phyloP scores from a whole-genome alignment of 2,797 vertebrate species.

The Enteromius treurensis region DNA sequence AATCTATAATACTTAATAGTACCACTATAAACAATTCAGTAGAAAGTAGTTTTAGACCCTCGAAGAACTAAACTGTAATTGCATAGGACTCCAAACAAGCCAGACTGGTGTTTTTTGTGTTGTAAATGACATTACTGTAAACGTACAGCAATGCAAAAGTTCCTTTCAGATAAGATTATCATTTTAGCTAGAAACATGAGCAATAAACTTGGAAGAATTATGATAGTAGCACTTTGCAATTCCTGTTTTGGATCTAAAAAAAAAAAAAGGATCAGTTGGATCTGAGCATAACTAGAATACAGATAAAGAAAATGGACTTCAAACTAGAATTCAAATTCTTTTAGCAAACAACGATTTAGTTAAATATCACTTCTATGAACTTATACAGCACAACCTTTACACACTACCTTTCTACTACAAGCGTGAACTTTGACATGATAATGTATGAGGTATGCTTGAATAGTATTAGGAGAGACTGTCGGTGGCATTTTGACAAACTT shows the following conservation, averaged over 20 bases:
- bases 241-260: conserved; percentile 11
- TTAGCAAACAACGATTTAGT: conserved; percentile 18
- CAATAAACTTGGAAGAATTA: conserved; percentile 38
- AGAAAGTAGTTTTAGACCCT: conserved; percentile 36
- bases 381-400: conserved; percentile 25
- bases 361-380: conserved; percentile 24
- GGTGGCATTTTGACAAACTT: background rate
- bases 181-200: conserved; percentile 33
- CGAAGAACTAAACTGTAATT: conserved; percentile 44
- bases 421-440: conserved; percentile 34
- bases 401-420: conserved; percentile 32
- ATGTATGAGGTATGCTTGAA: conserved; percentile 38
- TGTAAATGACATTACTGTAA: conserved; percentile 19
- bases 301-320: conserved; percentile 8
- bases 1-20: conserved; percentile 25
- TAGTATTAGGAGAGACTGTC: conserved; percentile 19
- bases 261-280: background rate
- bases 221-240: conserved; percentile 35
- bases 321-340: conserved; percentile 24
- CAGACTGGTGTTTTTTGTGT: conserved; percentile 29
- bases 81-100: conserved; percentile 50
- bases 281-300: conserved; percentile 40
- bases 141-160: conserved; percentile 38
- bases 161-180: conserved; percentile 35
- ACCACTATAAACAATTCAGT: conserved; percentile 38